phyloP scores from a whole-genome alignment of 2,888 invertebrate genomes.

The Achlya flavicornis region DNA sequence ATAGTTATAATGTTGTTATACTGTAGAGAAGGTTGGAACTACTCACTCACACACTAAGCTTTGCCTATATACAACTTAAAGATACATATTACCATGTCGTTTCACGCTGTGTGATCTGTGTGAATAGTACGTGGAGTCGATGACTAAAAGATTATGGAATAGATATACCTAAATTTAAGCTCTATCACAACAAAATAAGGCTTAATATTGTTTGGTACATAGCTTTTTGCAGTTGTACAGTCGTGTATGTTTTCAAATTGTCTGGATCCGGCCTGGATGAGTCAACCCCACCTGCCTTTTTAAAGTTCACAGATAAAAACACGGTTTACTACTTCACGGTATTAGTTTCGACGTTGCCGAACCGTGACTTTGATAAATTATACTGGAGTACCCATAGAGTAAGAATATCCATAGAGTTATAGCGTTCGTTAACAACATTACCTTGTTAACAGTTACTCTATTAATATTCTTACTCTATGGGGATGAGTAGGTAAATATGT shows the following conservation, averaged over 20 bases:
- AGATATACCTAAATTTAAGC: background rate
- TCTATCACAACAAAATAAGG: background rate
- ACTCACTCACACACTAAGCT: constrained; percentile 20
- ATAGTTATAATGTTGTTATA: no score
- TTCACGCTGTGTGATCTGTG: constrained; percentile 23
- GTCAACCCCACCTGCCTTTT: constrained; percentile 39
- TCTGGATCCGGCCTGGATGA: constrained; percentile 46
- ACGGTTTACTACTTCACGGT: constrained; percentile 28
- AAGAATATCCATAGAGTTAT: no score
- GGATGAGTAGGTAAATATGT: no score
- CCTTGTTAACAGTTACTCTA: no score
- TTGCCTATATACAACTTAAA: constrained; percentile 37
- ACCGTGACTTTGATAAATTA: constrained; percentile 1
- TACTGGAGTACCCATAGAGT: background rate
- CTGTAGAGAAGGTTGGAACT: no score
- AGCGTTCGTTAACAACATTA: no score
- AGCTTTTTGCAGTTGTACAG: background rate
- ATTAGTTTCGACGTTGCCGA: constrained; percentile 8
- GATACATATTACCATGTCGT: constrained; percentile 40
- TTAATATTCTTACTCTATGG: no score
- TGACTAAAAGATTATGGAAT: background rate
- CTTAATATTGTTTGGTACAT: background rate
- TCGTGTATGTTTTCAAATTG: constrained; percentile 34
- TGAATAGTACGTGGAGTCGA: background rate
- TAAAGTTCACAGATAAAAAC: constrained; percentile 27